phyloP scores from a whole-genome alignment of 2,888 invertebrate genomes.

The Gymnosoma rotundatum region DNA sequence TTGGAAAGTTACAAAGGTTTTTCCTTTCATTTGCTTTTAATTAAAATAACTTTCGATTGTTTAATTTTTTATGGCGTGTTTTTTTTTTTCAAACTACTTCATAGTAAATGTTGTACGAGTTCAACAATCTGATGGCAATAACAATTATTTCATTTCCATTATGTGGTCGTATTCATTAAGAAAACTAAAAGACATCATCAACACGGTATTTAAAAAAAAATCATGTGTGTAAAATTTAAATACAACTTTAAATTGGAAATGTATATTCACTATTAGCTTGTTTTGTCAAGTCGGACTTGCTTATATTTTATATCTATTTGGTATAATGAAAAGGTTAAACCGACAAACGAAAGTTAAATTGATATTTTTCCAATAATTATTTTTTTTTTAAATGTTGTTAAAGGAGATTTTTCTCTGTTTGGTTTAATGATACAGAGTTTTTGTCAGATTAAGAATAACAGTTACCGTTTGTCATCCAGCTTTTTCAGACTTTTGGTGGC shows the following conservation, averaged over 20 bases:
- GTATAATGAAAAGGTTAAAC: no score
- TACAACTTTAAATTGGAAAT: slow-evolving; percentile 5
- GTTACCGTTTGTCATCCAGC: no score
- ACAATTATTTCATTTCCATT: slow-evolving; percentile 62
- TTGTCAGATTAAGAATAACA: no score
- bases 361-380: no score
- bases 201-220: slow-evolving; percentile 6
- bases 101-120: slow-evolving; percentile 34
- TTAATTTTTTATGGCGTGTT: slow-evolving; percentile 34
- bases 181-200: slow-evolving; percentile 25
- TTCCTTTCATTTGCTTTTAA: slow-evolving; percentile 69
- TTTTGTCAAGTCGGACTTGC: no score
- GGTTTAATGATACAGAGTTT: no score
- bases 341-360: no score
- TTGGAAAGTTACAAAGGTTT: slow-evolving; percentile 68
- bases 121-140: slow-evolving; percentile 49
- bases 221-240: slow-evolving; percentile 6
- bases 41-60: slow-evolving; percentile 61
- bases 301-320: no score
- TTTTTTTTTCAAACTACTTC: slow-evolving; percentile 2
- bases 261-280: slow-evolving; percentile 1
- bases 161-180: slow-evolving; percentile 29
- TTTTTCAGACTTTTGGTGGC: no score
- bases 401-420: no score
- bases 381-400: no score